Evolutionary conservation across 2,113 vertebrate species (phyloP).

Genomic region (Mesoclemmys tuberculata): DNA sequence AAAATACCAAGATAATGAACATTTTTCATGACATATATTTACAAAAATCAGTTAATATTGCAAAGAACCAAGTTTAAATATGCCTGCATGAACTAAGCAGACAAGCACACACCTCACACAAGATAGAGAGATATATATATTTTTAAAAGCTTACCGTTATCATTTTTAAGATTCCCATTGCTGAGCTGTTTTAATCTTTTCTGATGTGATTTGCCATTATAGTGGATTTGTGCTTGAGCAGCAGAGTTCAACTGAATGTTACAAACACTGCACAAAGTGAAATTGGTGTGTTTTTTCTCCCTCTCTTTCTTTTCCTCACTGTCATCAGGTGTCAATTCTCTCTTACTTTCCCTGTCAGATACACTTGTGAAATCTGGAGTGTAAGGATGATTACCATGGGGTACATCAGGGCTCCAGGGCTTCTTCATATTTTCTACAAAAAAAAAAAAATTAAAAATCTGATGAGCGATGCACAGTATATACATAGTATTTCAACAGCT

Average conservation of each 20-base stretch:
- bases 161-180: constrained; percentile 71
- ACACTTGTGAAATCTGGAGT: constrained; percentile 65
- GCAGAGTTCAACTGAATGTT: constrained; percentile 85
- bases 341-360: constrained; percentile 63
- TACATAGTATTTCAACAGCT: background rate
- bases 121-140: background rate
- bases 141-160: constrained; percentile 73
- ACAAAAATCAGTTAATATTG: background rate
- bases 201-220: constrained; percentile 84
- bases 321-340: constrained; percentile 67
- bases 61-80: background rate
- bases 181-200: constrained; percentile 83
- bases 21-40: background rate
- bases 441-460: background rate
- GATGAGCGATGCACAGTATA: background rate
- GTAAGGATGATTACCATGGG: constrained; percentile 30
- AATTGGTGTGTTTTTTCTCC: constrained; percentile 78
- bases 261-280: constrained; percentile 82
- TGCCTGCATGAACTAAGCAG: background rate
- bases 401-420: constrained; percentile 36
- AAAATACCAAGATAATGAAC: background rate
- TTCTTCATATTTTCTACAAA: constrained; percentile 56
- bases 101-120: background rate
- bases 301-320: constrained; percentile 76
- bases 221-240: constrained; percentile 84